Evolutionary conservation across 2,888 invertebrate genomes (phyloP).

Genomic region (Ophion ellenae): DNA sequence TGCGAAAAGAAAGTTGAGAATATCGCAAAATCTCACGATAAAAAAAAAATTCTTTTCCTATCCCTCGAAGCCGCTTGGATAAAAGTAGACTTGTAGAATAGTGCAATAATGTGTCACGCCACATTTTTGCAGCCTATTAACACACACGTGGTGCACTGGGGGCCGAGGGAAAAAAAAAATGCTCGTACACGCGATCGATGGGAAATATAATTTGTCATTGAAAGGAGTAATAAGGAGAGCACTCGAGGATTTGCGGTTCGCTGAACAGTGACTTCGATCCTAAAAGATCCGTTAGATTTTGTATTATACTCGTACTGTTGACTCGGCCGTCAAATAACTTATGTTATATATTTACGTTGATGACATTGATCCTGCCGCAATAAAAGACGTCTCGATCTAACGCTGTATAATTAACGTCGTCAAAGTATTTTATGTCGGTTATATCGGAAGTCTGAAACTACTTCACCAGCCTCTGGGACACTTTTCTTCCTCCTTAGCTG

Average conservation of each 20-base stretch:
- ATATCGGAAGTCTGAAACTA: constrained; percentile 27
- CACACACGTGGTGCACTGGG: not conserved
- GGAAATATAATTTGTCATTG: constrained; percentile 66
- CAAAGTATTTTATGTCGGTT: constrained; percentile 29
- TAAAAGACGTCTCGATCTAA: constrained; percentile 32
- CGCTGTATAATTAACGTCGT: constrained; percentile 22
- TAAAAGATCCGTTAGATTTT: constrained; percentile 72
- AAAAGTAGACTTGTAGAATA: not conserved
- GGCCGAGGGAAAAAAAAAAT: constrained; percentile 11
- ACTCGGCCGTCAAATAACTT: constrained; percentile 46
- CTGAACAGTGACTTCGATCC: constrained; percentile 66
- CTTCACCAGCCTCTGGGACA: constrained; percentile 15
- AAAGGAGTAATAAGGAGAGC: constrained; percentile 58
- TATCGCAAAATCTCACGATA: not conserved
- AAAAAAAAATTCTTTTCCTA: not conserved
- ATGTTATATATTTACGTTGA: constrained; percentile 25
- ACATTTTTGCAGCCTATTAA: constrained; percentile 10
- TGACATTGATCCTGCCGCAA: constrained; percentile 46
- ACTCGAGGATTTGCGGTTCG: constrained; percentile 73
- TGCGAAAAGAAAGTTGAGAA: constrained; percentile 53
- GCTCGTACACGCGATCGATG: constrained; percentile 46
- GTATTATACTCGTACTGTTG: constrained; percentile 17
- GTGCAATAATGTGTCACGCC: not conserved
- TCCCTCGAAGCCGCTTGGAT: not conserved
- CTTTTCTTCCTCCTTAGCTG: constrained; percentile 4